These are phyloP conservation scores for Cenopis cana DNA, from an alignment of 2,888 invertebrate genomes.

Conservation along the genomic window DNA sequence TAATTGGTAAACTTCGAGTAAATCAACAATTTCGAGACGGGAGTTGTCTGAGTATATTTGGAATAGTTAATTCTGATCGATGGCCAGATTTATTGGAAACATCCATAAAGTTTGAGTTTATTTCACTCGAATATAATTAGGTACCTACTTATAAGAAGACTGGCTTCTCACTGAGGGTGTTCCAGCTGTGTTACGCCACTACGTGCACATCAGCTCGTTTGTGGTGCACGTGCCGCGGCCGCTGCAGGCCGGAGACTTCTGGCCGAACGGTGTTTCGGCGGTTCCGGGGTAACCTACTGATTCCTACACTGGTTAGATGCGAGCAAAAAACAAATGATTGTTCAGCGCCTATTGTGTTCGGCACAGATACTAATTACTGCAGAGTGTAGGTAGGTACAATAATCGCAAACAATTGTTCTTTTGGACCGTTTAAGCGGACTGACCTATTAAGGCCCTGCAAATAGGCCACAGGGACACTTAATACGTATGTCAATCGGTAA, in stretches of 20 bases:
- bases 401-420: background rate
- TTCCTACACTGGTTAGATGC: conserved; percentile 24
- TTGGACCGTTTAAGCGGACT: background rate
- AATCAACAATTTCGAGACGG: conserved; percentile 31
- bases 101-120: no score
- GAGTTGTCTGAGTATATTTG: conserved; percentile 33
- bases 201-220: no score
- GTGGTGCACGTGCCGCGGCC: no score
- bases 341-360: conserved; percentile 16
- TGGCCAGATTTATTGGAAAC: background rate
- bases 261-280: no score
- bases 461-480: no score
- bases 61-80: conserved; percentile 19
- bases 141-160: no score
- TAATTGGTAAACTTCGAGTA: conserved; percentile 32
- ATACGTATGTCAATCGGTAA: no score
- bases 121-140: no score
- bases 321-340: conserved; percentile 37
- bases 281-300: no score
- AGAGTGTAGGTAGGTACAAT: background rate
- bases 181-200: no score
- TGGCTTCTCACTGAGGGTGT: no score
- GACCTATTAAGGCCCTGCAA: background rate
- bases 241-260: no score
- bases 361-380: conserved; percentile 20